Evolutionary conservation across 2,888 invertebrate species (phyloP), one percentile per base, ranked within the genome.

Genomic region (Trichogramma dendrolimi): DNA sequence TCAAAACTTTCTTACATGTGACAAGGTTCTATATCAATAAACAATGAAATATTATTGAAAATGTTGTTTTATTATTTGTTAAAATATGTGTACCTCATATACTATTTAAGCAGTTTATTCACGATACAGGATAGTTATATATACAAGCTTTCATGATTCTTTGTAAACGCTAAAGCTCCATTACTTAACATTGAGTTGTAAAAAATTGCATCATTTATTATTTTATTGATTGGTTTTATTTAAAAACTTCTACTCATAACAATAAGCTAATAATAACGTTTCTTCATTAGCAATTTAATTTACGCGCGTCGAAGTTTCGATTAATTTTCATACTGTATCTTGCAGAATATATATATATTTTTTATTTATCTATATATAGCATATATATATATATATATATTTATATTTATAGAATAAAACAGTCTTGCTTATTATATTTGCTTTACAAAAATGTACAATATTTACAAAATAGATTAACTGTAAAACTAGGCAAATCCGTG

Each of bases 401-500:
- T 60, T 27, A 27, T 27, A 27, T 27, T 27, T 27, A 27, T 27
- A 27, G 27, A 65, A 58, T 60, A 62, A 62, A 65, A 63, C 65
- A 65, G 65, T 65, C 65, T 65, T 56, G 49, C 57, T 10, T 14
- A 39, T 62, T 55, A 53, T 41, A 61, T 52, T 62, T 61, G 60
- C 41, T 62, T 56, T 65, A 65, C 65, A 65, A 65, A 63, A 63
- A 63, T 59, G 27, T 65, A 65, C 62, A 64, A 55, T 55, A 65
- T 65, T 56, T 65, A 65, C 65, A 65, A 58, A 46, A 57, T 54
- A 56, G 50, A 61, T 61, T 60, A 55, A 59, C 63, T 47, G 51
- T 63, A 62, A 65, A 62, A 62, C 49, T 59, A 58, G 27, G 53
- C 14, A 56, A 44, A 56, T 48, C 55, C 39, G 51, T 56, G 10